A percentile compares a stretch with the other conserved stretches of the same genome.
Conservation (phyloP, 2,797 vertebrate species). For the Pseudotriccus pelzelni region DNA sequence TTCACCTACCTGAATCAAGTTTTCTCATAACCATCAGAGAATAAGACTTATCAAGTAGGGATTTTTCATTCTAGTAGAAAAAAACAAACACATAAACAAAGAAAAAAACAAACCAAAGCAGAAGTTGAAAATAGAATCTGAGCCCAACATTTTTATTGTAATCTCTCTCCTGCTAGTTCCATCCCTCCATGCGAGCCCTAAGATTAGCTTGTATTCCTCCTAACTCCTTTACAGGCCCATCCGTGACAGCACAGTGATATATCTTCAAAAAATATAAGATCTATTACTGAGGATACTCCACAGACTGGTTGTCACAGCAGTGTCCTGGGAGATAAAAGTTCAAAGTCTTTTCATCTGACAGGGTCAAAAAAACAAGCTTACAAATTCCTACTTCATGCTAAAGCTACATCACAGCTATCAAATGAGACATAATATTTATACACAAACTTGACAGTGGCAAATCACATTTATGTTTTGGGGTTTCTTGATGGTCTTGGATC, state of each 20-base stretch:
- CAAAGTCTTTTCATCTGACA: neutral
- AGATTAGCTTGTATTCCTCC: neutral
- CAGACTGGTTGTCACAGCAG: neutral
- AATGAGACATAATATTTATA: neutral
- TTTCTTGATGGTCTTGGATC: neutral
- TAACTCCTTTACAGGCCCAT: neutral
- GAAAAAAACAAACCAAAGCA: neutral
- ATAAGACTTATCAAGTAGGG: neutral
- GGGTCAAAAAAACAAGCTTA: neutral
- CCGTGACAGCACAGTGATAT: neutral
- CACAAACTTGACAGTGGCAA: neutral
- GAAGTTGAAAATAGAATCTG: neutral
- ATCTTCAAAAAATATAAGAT: neutral
- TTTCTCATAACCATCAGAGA: neutral
- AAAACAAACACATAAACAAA: neutral
- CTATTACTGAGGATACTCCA: neutral
- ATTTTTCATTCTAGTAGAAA: neutral
- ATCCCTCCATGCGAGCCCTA: neutral
- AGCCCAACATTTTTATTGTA: neutral
- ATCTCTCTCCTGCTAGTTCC: neutral
- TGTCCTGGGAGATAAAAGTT: slow-evolving; percentile 2
- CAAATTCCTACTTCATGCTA: neutral
- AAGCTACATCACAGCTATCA: neutral
- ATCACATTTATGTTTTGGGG: neutral
- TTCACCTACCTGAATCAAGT: neutral